phyloP scores from a whole-genome alignment of 2,797 vertebrate genomes.

The Enteromius treurensis region DNA sequence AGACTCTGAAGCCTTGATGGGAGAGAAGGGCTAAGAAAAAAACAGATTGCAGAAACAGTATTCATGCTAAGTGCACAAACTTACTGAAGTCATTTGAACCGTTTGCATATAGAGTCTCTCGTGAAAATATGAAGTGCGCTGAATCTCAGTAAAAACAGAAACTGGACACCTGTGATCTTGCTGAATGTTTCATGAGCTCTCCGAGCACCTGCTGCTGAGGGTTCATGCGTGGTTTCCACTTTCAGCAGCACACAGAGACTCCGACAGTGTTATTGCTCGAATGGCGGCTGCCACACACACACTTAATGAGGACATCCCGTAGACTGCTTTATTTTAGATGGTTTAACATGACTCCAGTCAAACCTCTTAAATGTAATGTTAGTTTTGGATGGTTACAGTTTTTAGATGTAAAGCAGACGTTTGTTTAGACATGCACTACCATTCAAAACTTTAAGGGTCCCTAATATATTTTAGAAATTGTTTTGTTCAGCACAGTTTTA shows the following conservation, averaged over 20 bases:
- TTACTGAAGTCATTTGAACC: neutral
- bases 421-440: too few species aligned
- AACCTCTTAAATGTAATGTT: neutral
- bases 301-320: neutral
- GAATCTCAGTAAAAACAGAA: neutral
- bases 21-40: neutral
- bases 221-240: slow-evolving; percentile 22
- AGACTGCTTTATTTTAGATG: neutral
- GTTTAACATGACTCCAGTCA: neutral
- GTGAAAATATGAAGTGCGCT: slow-evolving; percentile 56
- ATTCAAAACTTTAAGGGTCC: neutral
- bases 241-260: neutral
- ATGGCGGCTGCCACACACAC: slow-evolving; percentile 19
- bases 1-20: slow-evolving; percentile 6
- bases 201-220: slow-evolving; percentile 17
- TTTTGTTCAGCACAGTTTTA: neutral
- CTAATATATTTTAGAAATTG: neutral
- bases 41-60: neutral
- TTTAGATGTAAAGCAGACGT: neutral
- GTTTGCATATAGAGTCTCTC: neutral
- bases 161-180: neutral
- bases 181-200: slow-evolving; percentile 26
- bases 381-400: neutral
- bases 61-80: neutral
- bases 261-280: neutral